Base-by-base conservation (phyloP, 2,113 vertebrate species). In the Gymnogyps californianus region DNA sequence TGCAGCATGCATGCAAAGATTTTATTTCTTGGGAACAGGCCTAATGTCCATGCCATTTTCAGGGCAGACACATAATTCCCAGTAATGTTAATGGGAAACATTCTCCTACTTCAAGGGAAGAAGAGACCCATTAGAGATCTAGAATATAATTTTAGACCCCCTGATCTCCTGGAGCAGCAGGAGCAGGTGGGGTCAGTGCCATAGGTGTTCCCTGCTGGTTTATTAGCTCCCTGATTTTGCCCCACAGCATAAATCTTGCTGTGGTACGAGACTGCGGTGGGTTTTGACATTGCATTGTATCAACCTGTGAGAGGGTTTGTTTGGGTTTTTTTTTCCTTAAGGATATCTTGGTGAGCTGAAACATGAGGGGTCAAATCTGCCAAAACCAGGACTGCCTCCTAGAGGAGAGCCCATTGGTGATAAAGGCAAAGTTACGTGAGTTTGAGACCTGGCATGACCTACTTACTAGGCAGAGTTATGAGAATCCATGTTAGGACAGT, bases 401-500 rank as follows among this genome's bases (percentile, higher is more conserved):
- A 94, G 62, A 91, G 87, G 62, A 87, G 62, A 89, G 58, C 62
- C 59, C 62, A 70, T 1, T 74, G 89, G 70, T 51, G 55, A 95
- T 81, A 93, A 93, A 93, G 88, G 83, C 71, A 77, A 85, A 91
- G 82, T 83, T 96, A 87, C 3, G 2, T 26, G 96, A 90, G 84
- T 93, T 77, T 94, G 82, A 92, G 89, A 83, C 89, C 81, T 66
- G 91, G 87, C 81, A 80, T 70, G 93, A 95, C 96, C 95, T 80
- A 94, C 65, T 96, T 89, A 87, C 24, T 57, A 82, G 77, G 91
- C 94, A 93, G 89, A 95, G 95, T 82, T 95, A 77, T 93, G 94
- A 96, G 97, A 95, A 83, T 66, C 94, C 91, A 89, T 91, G 94
- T 40, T 38, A 89, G 97, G 89, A 97, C 94, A 97, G 95, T 96